Percentiles rank a stretch among this genome's conserved stretches.
Evolutionary conservation across 1,140 invertebrate species (phyloP).

Genomic region (Camponotus floridanus): DNA sequence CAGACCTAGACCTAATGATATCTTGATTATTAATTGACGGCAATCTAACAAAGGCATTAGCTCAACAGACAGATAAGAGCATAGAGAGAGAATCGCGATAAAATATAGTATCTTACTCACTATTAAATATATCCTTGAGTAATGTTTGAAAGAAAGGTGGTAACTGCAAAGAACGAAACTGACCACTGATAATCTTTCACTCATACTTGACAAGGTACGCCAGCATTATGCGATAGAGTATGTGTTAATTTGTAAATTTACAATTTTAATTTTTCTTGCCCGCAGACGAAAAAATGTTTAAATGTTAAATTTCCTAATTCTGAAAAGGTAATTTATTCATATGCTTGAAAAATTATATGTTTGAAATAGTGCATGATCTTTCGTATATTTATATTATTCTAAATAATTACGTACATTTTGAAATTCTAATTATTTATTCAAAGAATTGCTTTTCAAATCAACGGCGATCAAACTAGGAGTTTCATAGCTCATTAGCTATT

Average conservation of each 20-base stretch:
- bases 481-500: not conserved
- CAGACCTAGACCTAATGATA: slow-evolving; percentile 14
- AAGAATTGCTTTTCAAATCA: not conserved
- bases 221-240: not conserved
- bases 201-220: slow-evolving; percentile 32
- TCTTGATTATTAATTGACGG: slow-evolving; percentile 31
- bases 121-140: slow-evolving; percentile 64
- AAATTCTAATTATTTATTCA: not conserved
- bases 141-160: slow-evolving; percentile 27
- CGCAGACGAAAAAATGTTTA: slow-evolving; percentile 6
- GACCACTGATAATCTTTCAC: slow-evolving; percentile 43
- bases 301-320: slow-evolving; percentile 36
- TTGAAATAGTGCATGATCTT: no score
- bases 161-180: slow-evolving; percentile 23
- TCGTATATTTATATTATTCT: no score
- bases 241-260: slow-evolving; percentile 5
- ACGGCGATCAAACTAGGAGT: slow-evolving; percentile 20
- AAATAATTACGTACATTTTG: no score
- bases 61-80: not conserved
- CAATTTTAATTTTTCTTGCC: slow-evolving; percentile 15
- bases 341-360: not conserved
- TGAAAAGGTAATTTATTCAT: slow-evolving; percentile 31
- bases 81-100: slow-evolving; percentile 34
- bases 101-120: slow-evolving; percentile 36
- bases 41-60: slow-evolving; percentile 52